A percentile compares a stretch with the other conserved stretches of the same genome.
Evolutionary conservation across 2,797 vertebrate genomes (phyloP).

Genomic region (Mormyrops attenuatus): DNA sequence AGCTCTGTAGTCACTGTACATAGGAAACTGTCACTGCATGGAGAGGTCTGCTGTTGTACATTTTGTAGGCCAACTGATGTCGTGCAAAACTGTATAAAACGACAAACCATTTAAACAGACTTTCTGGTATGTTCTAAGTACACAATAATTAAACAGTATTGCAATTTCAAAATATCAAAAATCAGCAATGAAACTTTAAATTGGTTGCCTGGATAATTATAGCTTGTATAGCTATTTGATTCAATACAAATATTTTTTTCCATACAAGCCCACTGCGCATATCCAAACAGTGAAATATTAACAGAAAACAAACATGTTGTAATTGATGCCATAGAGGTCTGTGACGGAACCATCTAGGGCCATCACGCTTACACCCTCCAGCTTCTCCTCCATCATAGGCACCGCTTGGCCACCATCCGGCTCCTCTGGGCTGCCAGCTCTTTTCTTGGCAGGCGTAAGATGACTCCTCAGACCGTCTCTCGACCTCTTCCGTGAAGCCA

Average conservation of each 20-base stretch:
- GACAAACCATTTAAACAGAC: neutral
- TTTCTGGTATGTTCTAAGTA: neutral
- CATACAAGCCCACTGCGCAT: neutral
- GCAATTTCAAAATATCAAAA: neutral
- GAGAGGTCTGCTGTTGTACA: neutral
- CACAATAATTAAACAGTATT: neutral
- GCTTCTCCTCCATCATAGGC: conserved; percentile 12
- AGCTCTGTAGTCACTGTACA: neutral
- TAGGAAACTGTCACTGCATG: neutral
- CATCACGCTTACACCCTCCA: neutral
- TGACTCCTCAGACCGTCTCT: conserved; percentile 39
- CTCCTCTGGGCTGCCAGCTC: neutral
- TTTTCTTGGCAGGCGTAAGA: conserved; percentile 47
- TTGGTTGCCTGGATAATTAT: neutral
- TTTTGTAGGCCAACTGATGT: neutral
- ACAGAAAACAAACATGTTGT: neutral
- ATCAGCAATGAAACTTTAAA: neutral
- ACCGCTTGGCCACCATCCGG: neutral
- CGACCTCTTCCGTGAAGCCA: conserved; percentile 51
- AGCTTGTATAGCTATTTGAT: neutral
- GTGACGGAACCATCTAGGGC: neutral
- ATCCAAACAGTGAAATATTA: neutral
- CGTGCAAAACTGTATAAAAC: neutral
- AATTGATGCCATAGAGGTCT: neutral
- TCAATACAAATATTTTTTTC: neutral